Evolutionary conservation across 1,140 invertebrate genomes (phyloP), one percentile per base, ranked within the genome.

Genomic region (Monomorium pharaonis): DNA sequence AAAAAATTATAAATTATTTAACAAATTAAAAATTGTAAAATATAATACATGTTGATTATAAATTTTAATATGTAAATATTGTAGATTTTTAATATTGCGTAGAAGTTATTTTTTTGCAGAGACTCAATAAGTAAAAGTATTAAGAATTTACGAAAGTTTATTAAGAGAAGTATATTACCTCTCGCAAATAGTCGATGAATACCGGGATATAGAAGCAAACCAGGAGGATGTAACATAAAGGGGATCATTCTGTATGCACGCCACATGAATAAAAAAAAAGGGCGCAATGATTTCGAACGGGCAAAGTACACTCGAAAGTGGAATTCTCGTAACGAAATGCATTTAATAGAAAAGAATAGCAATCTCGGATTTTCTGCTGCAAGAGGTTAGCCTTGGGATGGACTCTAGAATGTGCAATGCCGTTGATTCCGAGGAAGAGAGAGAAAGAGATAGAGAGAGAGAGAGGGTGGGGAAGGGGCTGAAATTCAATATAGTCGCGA

Each of bases 401-500:
- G 54, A 16, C 42, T 83, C 51, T 72, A 83, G 67, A 83, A 83
- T 83, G 78, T 47, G 51, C 70, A 58, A 60, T 74, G 37, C 54
- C 51, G 78, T 54, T 72, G 78, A 81, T 81, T 81, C 65, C 37
- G 33, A n/a, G n/a, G n/a, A n/a, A 69, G 33, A 54, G 62, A 42
- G 12, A 33, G n/a, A 2, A 30, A 67, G 63, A 16, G 21, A 67
- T 33, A 54, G 2, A 44, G 37, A 21, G n/a, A 65, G 10, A 65
- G 30, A 65, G n/a, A 65, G 9, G n/a, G 37, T 12, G n/a, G 42
- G 10, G 42, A 18, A 65, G n/a, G 42, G 9, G n/a, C 47, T 72
- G 51, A 83, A 83, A 83, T 83, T 83, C 78, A 83, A 83, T 74
- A 83, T 83, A 83, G 47, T 72, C 37, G 24, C 78, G 27, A 58